Percentiles rank a stretch among this genome's conserved stretches.
phyloP scores from a whole-genome alignment of 2,888 invertebrate species.

The Cataglyphis cursor region DNA sequence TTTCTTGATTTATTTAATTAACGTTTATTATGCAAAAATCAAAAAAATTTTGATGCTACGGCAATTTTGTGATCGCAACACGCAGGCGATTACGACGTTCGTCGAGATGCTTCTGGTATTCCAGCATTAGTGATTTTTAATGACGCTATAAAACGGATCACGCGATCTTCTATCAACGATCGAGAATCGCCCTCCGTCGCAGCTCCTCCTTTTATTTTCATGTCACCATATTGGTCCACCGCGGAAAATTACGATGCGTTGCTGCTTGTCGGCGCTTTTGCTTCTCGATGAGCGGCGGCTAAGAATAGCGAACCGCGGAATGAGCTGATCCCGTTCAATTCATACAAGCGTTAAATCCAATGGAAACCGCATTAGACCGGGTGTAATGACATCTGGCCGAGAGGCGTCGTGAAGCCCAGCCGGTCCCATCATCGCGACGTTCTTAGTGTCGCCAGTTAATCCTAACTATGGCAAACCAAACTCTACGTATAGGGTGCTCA shows the following conservation, averaged over 20 bases:
- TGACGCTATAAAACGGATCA: background rate
- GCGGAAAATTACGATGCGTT: conserved; percentile 44
- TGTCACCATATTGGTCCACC: background rate
- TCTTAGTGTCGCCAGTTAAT: conserved; percentile 39
- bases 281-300: conserved; percentile 42
- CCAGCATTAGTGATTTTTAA: background rate
- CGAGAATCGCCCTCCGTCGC: background rate
- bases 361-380: conserved; percentile 67
- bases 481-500: conserved; percentile 28
- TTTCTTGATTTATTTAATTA: conserved; percentile 11
- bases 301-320: conserved; percentile 73
- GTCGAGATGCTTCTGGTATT: background rate
- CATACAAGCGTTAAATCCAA: conserved; percentile 64
- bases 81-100: background rate
- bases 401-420: conserved; percentile 36
- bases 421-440: conserved; percentile 17
- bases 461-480: conserved; percentile 18
- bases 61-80: background rate
- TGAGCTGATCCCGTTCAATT: conserved; percentile 75
- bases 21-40: background rate
- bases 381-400: conserved; percentile 70
- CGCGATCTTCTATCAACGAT: background rate
- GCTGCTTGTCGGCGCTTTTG: conserved; percentile 61
- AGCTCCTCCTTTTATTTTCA: conserved; percentile 25
- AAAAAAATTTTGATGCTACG: background rate